Percentiles rank a stretch among this genome's conserved stretches.
Evolutionary conservation across 1,140 invertebrate species (phyloP).

Genomic region (Patella vulgata): DNA sequence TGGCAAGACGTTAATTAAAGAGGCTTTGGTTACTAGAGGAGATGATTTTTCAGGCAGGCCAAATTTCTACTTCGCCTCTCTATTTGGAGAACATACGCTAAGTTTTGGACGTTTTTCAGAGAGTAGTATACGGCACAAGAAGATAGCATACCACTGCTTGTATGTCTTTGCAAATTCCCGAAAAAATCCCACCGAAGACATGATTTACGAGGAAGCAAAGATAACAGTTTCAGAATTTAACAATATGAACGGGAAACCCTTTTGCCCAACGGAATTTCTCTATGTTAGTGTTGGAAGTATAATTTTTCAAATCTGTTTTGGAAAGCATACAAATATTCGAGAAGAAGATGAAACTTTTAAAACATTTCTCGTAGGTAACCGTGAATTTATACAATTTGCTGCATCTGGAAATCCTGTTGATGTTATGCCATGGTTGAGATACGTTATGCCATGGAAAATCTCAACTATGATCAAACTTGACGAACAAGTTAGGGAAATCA

Average conservation of each 20-base stretch:
- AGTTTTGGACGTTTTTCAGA: conserved; percentile 21
- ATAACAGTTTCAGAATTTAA: conserved; percentile 19
- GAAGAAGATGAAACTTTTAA: conserved; percentile 24
- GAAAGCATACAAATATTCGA: conserved; percentile 17
- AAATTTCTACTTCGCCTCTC: conserved; percentile 20
- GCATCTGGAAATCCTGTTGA: too few species aligned
- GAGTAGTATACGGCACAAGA: conserved; percentile 24
- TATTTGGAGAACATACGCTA: conserved; percentile 13
- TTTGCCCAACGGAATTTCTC: conserved; percentile 22
- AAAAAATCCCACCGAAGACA: conserved; percentile 21
- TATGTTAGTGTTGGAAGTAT: conserved; percentile 23
- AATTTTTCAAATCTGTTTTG: too few species aligned
- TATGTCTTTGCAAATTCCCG: conserved; percentile 14
- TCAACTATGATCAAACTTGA: conserved; percentile 8
- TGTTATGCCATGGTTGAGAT: conserved; percentile 31
- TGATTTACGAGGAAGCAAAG: conserved; percentile 25
- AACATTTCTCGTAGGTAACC: conserved; percentile 11
- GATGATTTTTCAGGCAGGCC: conserved; percentile 42
- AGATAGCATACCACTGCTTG: conserved; percentile 27
- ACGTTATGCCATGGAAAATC: conserved; percentile 19
- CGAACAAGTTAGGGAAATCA: too few species aligned
- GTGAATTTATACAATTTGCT: conserved; percentile 13
- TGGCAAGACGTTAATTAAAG: conserved; percentile 30
- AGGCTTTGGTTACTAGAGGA: conserved; percentile 32
- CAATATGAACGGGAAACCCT: conserved; percentile 10